Evolutionary conservation across 2,888 invertebrate species (phyloP), one percentile per base, ranked within the genome.

Genomic region (Calliscelio sp.): DNA sequence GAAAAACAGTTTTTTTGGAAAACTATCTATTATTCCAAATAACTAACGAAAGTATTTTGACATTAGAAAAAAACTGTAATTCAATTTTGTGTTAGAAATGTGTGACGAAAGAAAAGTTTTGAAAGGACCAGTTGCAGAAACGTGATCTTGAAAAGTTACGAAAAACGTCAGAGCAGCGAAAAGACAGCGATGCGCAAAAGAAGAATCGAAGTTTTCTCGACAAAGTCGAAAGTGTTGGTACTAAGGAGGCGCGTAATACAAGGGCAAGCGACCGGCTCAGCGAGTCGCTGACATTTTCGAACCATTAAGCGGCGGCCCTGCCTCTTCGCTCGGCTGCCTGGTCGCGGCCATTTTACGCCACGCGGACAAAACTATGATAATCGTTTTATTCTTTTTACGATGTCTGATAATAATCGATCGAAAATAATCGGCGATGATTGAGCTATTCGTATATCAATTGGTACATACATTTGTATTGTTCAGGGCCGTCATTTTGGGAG

Each of bases 251-350:
- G 66, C 82, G 77, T 74, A 68, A 79, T 71, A 66, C 85, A 85
- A 85, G 81, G 81, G 78, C 85, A 80, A 82, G 59, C 80, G 77
- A 85, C 85, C 82, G 80, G 85, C 74, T 82, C 41, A 79, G 85
- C 81, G 70, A 85, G 85, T 85, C 79, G 85, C 85, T 85, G 85
- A 85, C 81, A 85, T 85, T 85, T 85, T 85, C 81, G 75, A 82
- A 82, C 75, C 82, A 82, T 82, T 82, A 82, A 82, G 22, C 55
- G 65, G 53, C 71, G 38, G 65, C 65, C 49, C 73, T 66, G 74
- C 74, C 74, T 51, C 59, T 66, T 81, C 46, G 51, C 73, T 73
- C 73, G 66, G 65, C 38, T 71, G 71, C 65, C 66, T 25, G 81
- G 74, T 70, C 41, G 81, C 77, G 49, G 82, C 82, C 82, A 82